A percentile compares a stretch with the other conserved stretches of the same genome.
Conservation (phyloP, 2,888 invertebrate species). For the Perizoma affinitatum region DNA sequence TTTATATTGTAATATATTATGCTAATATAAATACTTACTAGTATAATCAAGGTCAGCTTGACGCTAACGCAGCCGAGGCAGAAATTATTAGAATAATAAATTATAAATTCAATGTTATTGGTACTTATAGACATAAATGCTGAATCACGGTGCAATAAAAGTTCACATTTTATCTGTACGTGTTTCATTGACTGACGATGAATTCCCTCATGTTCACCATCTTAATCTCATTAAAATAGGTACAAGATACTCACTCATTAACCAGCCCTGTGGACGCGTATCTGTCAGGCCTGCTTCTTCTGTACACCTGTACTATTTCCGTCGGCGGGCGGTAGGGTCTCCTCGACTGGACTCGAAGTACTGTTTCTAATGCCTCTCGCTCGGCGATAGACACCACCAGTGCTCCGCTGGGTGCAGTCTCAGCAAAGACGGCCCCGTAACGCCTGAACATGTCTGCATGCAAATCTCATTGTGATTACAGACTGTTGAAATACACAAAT, state of each 20-base stretch:
- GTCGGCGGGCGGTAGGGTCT: conserved; percentile 92
- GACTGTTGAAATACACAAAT: conserved; percentile 25
- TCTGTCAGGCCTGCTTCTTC: conserved; percentile 89
- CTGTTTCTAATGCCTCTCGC: conserved; percentile 88
- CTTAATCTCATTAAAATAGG: conserved; percentile 21
- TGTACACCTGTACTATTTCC: conserved; percentile 90
- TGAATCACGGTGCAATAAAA: conserved; percentile 8
- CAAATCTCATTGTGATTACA: conserved; percentile 68
- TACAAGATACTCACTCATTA: conserved; percentile 88
- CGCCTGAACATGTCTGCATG: conserved; percentile 87
- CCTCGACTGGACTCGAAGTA: conserved; percentile 88
- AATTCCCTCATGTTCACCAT: conserved; percentile 23
- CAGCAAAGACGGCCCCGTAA: conserved; percentile 91
- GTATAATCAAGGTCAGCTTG: too few species aligned
- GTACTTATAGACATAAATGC: conserved; percentile 1
- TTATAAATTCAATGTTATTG: too few species aligned
- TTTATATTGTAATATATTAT: too few species aligned
- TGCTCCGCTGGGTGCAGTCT: conserved; percentile 89
- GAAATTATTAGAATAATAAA: too few species aligned
- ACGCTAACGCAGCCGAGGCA: too few species aligned
- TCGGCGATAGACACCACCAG: conserved; percentile 90
- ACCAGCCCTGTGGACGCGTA: conserved; percentile 92
- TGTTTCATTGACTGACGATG: conserved; percentile 14
- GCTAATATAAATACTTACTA: too few species aligned
- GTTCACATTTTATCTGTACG: conserved; percentile 6